Conservation (phyloP, 2,888 invertebrate species). For the Chrysina gloriosa region DNA sequence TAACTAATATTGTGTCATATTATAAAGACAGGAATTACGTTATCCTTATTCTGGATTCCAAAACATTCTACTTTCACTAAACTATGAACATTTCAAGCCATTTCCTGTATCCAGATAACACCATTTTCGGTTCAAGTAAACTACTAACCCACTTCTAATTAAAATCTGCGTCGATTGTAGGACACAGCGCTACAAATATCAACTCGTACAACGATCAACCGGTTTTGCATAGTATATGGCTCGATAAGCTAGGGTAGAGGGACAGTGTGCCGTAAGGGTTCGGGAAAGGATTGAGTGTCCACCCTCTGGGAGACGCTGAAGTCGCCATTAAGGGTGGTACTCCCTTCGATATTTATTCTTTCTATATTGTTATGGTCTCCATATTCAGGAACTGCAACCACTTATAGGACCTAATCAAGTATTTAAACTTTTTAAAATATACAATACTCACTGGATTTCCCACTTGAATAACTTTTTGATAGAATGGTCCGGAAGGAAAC, state of each 20-base stretch:
- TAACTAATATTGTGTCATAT: too few relatives aligned
- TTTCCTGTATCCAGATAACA: neutral
- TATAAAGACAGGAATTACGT: too few relatives aligned
- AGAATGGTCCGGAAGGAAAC: too few relatives aligned
- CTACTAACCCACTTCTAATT: conserved; percentile 35
- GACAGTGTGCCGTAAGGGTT: neutral
- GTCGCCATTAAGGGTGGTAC: conserved; percentile 2
- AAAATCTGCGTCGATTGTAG: conserved; percentile 19
- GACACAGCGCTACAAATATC: neutral
- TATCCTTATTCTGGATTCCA: too few relatives aligned
- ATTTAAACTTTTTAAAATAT: too few relatives aligned
- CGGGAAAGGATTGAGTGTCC: neutral
- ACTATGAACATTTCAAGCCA: too few relatives aligned
- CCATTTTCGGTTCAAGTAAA: neutral
- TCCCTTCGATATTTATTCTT: neutral
- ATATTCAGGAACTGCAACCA: too few relatives aligned
- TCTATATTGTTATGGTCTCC: neutral
- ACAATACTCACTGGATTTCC: too few relatives aligned
- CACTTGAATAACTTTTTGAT: too few relatives aligned
- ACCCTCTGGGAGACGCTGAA: neutral
- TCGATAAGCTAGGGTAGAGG: neutral
- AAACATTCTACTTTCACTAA: too few relatives aligned
- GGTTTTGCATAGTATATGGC: conserved; percentile 6
- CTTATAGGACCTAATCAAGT: too few relatives aligned
- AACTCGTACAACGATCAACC: conserved; percentile 5